Evolutionary conservation across 2,797 vertebrate species (phyloP), one percentile per base, ranked within the genome.

Genomic region (Enteromius viviparus): DNA sequence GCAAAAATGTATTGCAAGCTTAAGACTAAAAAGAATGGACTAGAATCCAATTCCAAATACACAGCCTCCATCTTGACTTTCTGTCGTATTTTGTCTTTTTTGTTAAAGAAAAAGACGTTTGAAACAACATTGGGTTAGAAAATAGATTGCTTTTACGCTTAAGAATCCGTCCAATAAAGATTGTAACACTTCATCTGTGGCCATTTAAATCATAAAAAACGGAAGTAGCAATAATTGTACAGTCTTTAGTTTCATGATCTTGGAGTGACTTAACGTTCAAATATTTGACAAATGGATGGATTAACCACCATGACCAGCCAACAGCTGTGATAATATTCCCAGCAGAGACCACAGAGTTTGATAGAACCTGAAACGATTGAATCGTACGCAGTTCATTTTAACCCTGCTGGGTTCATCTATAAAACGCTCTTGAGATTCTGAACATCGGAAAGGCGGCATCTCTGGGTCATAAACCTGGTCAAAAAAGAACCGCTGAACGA

Each of bases 211-310:
- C 6, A 14, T 60, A 49, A 53, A 3, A 17, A 10, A 11, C 11
- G 4, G 6, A 6, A 53, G 21, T 11, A 14, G 21, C 19, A 26
- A 21, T 15, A 34, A 34, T 15, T 21, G 9, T 21, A 6, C 23
- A 51, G 62, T 19, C 19, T 47, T 58, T 6, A 11, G 17, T 77
- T 26, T n/a, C 4, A 66, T 23, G 60, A 40, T 79, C 47, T 26
- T 10, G 40, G 58, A 62, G 55, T 60, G 37, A 51, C 8, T 40
- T 23, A 0, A 80, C 19, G 23, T 72, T 34, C 11, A 47, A 15
- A 71, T 47, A 80, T 80, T 62, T 17, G 23, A 47, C 40, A 60
- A 71, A 80, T 60, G 40, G 1, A 60, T 47, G 19, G 3, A 40
- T 55, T 69, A 11, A 77, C 12, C 34, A 34, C 5, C 49, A 37